Evolutionary conservation across 1,140 invertebrate genomes (phyloP), one percentile per base, ranked within the genome.

Genomic region (Cepaea nemoralis): DNA sequence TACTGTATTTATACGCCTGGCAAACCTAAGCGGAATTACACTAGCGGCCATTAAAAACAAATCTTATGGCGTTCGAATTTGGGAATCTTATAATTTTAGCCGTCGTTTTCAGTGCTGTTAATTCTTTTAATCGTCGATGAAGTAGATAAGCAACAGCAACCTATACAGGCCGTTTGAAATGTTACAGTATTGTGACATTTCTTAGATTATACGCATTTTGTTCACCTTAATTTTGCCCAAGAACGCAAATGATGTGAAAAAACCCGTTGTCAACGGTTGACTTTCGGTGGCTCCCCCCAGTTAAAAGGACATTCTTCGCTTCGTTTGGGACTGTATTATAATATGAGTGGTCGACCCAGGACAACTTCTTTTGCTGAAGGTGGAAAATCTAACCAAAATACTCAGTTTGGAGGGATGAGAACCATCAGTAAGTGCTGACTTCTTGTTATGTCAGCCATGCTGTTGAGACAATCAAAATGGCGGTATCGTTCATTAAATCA

Each of bases 311-410:
- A 67, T 77, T 85, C 83, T 82, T 84, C 76, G 75, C 76, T 83
- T 84, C 59, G 75, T 83, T 79, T 74, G 84, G 84, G 81, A 82
- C 85, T 85, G 90, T 83, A 84, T n/a, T 78, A 50, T 78, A 78
- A 37, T 78, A 98, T 98, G 97, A 97, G 96, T 94, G 95, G 96
- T 93, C 95, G 96, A 94, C 96, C 96, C 91, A 96, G 96, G 93
- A 97, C 96, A 92, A 97, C 96, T 93, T 97, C 96, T 93, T 97
- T 97, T 93, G 96, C 96, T 91, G 97, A 98, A 94, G 96, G 96
- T 93, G 96, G 95, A 93, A 97, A 97, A 94, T 95, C 96, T 92
- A 95, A 95, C 92, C 94, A 95, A 87, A 95, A 95, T 93, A 94
- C 94, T 91, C 94, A 95, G 90, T 93, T 96, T 91, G 96, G 95